These are phyloP conservation scores for Pangasius sanitwongsei DNA, from an alignment of 2,797 vertebrate genomes.

Conservation along the genomic window DNA sequence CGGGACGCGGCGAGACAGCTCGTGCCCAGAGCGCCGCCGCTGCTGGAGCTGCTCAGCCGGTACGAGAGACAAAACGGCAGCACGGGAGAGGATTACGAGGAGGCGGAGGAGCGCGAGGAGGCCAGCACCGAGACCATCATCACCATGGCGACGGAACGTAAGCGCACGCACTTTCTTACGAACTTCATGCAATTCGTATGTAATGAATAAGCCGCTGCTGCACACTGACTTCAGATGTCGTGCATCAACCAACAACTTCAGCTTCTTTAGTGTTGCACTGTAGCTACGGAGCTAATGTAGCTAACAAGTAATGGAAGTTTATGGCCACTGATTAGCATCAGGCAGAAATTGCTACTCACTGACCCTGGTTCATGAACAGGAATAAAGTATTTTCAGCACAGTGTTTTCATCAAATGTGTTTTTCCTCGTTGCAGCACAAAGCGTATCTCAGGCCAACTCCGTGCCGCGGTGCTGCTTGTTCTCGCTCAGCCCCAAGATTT, in stretches of 20 bases:
- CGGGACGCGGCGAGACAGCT: constrained; percentile 85
- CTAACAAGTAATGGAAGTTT: background rate
- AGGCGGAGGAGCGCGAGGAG: constrained; percentile 66
- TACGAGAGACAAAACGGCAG: constrained; percentile 65
- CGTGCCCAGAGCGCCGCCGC: constrained; percentile 84
- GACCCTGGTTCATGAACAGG: background rate
- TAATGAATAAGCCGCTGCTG: background rate
- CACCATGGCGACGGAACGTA: constrained; percentile 86
- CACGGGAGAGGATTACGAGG: constrained; percentile 82
- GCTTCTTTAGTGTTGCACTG: background rate
- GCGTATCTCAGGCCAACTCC: constrained; percentile 77
- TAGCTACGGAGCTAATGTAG: background rate
- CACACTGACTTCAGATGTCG: background rate
- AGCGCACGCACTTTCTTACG: constrained; percentile 63
- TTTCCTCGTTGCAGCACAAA: constrained; percentile 68
- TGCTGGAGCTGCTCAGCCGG: constrained; percentile 83
- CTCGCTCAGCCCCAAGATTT: constrained; percentile 94
- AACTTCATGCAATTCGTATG: background rate
- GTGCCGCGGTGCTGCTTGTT: constrained; percentile 91
- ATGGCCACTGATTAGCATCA: background rate
- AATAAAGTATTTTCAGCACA: background rate
- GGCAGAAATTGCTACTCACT: background rate
- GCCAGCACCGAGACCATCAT: constrained; percentile 86
- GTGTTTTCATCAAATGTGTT: background rate
- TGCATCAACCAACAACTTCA: background rate